Evolutionary conservation across 2,888 invertebrate genomes (phyloP).

Genomic region (Euzophera pinguis): DNA sequence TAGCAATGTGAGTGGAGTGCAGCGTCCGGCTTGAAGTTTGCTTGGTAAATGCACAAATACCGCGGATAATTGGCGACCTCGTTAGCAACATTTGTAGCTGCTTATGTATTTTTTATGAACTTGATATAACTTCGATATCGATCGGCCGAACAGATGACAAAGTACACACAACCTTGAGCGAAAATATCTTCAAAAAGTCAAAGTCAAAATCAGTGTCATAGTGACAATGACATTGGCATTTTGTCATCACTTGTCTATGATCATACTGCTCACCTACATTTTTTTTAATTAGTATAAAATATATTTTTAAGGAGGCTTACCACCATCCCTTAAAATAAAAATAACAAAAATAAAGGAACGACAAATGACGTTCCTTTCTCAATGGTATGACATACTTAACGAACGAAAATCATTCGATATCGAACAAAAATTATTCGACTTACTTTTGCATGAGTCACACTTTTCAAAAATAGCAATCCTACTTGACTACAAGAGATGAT

Average conservation of each 20-base stretch:
- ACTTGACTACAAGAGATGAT: no score
- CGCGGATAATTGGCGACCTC: conserved; percentile 54
- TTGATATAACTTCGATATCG: conserved; percentile 38
- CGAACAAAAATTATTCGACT: no score
- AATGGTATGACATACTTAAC: no score
- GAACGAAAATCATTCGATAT: no score
- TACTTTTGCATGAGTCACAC: no score
- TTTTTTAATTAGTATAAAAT: no score
- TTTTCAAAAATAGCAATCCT: no score
- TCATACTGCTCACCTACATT: no score
- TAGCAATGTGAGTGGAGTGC: conserved; percentile 54
- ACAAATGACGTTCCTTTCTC: no score
- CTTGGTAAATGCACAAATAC: conserved; percentile 59
- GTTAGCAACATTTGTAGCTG: conserved; percentile 67
- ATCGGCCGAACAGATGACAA: conserved; percentile 34
- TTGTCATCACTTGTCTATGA: background rate
- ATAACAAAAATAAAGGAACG: no score
- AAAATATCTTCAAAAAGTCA: background rate
- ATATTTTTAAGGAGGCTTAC: no score
- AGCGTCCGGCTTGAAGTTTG: conserved; percentile 56
- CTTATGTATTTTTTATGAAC: conserved; percentile 40
- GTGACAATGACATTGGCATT: background rate
- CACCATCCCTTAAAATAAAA: no score
- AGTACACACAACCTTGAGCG: conserved; percentile 19
- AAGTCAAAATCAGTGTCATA: background rate